Evolutionary conservation across 2,113 vertebrate genomes (phyloP).

Genomic region (Anguilla japonica): DNA sequence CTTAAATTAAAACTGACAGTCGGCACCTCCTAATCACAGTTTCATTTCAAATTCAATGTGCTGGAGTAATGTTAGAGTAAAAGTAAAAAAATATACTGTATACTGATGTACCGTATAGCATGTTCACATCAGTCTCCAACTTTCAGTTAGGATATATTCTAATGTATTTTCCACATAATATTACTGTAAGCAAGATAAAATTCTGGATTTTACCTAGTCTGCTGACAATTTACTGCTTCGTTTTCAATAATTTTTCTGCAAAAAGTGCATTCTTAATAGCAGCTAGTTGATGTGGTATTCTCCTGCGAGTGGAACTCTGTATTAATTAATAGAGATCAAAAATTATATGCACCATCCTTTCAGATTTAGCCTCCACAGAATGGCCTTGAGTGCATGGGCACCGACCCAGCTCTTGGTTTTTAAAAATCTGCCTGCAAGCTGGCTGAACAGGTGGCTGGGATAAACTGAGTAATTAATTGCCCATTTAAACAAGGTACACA

Average conservation of each 20-base stretch:
- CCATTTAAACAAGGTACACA: slow-evolving; percentile 25
- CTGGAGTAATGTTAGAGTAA: too few relatives aligned
- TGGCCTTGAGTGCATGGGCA: background rate
- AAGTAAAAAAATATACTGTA: too few relatives aligned
- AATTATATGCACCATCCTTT: slow-evolving; percentile 4
- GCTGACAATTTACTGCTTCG: background rate
- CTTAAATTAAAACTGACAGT: too few relatives aligned
- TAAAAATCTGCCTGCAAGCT: slow-evolving; percentile 10
- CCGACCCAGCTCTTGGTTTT: slow-evolving; percentile 2
- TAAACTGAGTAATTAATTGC: slow-evolving; percentile 20
- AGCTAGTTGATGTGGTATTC: background rate
- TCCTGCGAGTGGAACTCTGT: background rate
- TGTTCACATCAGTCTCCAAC: too few relatives aligned
- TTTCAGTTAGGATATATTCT: too few relatives aligned
- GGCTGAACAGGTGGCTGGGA: slow-evolving; percentile 3
- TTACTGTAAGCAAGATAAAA: too few relatives aligned
- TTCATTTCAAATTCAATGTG: too few relatives aligned
- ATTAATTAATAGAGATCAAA: background rate
- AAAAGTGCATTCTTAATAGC: background rate
- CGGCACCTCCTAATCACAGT: too few relatives aligned
- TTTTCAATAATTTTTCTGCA: background rate
- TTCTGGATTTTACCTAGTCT: background rate
- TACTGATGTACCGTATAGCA: too few relatives aligned
- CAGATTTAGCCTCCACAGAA: background rate
- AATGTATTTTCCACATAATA: too few relatives aligned